Evolutionary conservation across 2,113 vertebrate species (phyloP).

Genomic region (Mixornis gularis): DNA sequence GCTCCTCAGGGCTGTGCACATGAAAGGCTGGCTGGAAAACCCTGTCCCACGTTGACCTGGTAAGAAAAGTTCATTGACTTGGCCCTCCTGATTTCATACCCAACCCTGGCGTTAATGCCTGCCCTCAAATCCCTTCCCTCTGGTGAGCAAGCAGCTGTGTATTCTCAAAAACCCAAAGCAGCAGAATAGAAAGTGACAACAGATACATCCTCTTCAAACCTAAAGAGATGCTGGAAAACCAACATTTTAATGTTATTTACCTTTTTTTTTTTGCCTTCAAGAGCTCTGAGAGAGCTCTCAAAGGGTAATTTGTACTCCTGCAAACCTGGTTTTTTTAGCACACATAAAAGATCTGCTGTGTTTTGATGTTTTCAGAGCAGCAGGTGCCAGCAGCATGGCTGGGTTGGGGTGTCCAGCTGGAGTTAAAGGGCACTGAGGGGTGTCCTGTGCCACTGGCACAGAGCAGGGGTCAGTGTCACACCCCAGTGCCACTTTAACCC

Average conservation of each 20-base stretch:
- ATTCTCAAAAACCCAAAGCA: not conserved
- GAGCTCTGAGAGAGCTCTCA: not conserved
- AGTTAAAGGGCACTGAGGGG: not conserved
- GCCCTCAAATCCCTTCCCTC: not conserved
- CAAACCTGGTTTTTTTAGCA: not conserved
- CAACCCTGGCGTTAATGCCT: not conserved
- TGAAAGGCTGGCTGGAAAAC: not conserved
- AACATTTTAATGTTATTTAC: constrained; percentile 12
- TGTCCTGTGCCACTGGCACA: not conserved
- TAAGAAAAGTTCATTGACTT: not conserved
- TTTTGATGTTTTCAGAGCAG: not conserved
- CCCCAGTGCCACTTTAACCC: not conserved
- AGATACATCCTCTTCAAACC: not conserved
- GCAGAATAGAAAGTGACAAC: not conserved
- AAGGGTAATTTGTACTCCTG: not conserved
- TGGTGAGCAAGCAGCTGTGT: not conserved
- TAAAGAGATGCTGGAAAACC: not conserved
- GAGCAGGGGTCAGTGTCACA: not conserved
- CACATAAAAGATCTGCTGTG: not conserved
- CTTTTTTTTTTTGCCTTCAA: not conserved
- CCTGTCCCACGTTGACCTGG: not conserved
- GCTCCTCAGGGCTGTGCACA: not conserved
- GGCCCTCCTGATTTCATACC: not conserved
- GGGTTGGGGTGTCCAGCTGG: not conserved
- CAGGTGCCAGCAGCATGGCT: not conserved